phyloP scores from a whole-genome alignment of 2,797 vertebrate genomes.

The Pantherophis alleghaniensis region DNA sequence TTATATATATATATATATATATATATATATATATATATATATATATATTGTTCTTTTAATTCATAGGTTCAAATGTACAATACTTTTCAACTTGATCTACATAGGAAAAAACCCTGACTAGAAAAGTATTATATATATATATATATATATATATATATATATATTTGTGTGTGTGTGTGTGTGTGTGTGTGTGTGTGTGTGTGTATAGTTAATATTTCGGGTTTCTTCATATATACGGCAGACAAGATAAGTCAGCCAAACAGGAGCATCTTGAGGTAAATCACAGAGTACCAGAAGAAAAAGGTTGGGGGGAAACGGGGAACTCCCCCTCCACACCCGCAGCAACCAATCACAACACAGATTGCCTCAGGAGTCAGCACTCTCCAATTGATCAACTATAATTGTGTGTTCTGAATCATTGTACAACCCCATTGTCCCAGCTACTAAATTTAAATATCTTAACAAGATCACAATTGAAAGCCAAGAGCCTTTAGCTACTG shows the following conservation, averaged over 20 bases:
- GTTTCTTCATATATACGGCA: not conserved
- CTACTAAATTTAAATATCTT: not conserved
- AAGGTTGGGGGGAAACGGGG: not conserved
- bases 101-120: too few relatives aligned
- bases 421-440: not conserved
- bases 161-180: too few relatives aligned
- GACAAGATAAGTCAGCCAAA: not conserved
- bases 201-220: too few relatives aligned
- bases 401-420: not conserved
- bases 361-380: not conserved
- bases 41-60: too few relatives aligned
- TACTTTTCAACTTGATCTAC: too few relatives aligned
- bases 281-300: not conserved
- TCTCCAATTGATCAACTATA: not conserved
- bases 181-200: too few relatives aligned
- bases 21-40: too few relatives aligned
- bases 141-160: too few relatives aligned
- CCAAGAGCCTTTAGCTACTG: conserved; percentile 46
- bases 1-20: too few relatives aligned
- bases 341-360: not conserved
- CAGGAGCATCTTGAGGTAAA: not conserved
- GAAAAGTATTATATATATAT: too few relatives aligned
- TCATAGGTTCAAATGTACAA: too few relatives aligned
- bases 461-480: not conserved
- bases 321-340: not conserved